Evolutionary conservation across 1,140 invertebrate genomes (phyloP).

Genomic region (Rhagoletis zephyria): DNA sequence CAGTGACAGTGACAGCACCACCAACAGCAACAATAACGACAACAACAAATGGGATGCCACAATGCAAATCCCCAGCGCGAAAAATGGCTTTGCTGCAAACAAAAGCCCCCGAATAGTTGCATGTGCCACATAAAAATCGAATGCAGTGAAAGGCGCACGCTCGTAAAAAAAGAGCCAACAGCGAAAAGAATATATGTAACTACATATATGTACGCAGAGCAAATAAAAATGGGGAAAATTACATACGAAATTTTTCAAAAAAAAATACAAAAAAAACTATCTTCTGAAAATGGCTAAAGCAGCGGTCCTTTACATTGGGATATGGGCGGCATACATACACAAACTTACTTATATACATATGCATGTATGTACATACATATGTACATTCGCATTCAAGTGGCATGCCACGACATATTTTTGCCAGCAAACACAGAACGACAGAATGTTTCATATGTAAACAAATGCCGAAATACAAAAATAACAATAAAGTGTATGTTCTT

Average conservation of each 20-base stretch:
- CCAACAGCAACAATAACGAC: neutral
- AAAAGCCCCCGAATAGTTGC: conserved; percentile 37
- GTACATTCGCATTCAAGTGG: neutral
- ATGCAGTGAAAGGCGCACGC: conserved; percentile 21
- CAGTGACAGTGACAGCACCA: neutral
- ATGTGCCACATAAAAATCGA: conserved; percentile 3
- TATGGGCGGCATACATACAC: neutral
- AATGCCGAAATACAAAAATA: conserved; percentile 39
- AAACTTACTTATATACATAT: neutral
- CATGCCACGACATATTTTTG: neutral
- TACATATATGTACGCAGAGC: neutral
- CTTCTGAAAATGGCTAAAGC: conserved; percentile 26
- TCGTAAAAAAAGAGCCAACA: conserved; percentile 45
- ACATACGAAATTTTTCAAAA: too few species aligned
- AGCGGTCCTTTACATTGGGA: neutral
- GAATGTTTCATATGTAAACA: conserved; percentile 51
- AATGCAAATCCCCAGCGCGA: conserved; percentile 38
- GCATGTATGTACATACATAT: neutral
- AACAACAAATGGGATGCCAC: conserved; percentile 35
- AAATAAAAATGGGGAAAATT: too few species aligned
- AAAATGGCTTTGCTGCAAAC: neutral
- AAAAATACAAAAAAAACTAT: neutral
- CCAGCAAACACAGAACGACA: neutral
- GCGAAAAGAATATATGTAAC: neutral
- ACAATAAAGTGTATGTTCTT: conserved; percentile 48